These are phyloP conservation scores for Congeria kusceri DNA, from an alignment of 2,888 invertebrate species.

Conservation along the genomic window DNA sequence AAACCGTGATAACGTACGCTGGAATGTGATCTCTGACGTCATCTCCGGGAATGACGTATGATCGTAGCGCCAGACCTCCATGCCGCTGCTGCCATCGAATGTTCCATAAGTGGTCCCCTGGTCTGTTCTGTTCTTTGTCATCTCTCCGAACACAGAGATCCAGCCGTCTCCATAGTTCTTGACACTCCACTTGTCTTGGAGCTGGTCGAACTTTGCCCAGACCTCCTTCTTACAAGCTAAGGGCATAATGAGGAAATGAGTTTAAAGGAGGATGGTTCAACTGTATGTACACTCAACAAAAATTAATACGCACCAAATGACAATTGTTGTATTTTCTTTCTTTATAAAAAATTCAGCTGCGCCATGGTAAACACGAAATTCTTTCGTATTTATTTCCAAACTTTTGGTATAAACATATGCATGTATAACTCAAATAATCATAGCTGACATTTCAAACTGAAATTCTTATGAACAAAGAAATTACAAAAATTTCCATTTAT, in stretches of 20 bases:
- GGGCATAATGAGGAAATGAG: not conserved
- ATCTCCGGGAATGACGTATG: slow-evolving; percentile 38
- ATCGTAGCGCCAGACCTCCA: slow-evolving; percentile 54
- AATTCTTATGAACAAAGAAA: too few relatives aligned
- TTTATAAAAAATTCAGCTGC: too few relatives aligned
- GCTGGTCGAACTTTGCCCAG: slow-evolving; percentile 31
- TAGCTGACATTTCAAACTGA: too few relatives aligned
- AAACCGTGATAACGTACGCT: slow-evolving; percentile 40
- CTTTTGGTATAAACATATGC: too few relatives aligned
- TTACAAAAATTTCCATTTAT: too few relatives aligned
- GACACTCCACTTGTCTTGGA: slow-evolving; percentile 26
- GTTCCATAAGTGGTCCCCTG: slow-evolving; percentile 30
- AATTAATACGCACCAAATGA: too few relatives aligned
- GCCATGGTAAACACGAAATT: too few relatives aligned
- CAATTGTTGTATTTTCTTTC: too few relatives aligned
- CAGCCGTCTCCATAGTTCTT: slow-evolving; percentile 57
- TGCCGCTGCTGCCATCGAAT: slow-evolving; percentile 50
- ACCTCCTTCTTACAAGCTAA: slow-evolving; percentile 53
- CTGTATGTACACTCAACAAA: too few relatives aligned
- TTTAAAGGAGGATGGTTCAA: not conserved
- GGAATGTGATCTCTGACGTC: slow-evolving; percentile 48
- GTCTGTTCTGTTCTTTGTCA: slow-evolving; percentile 36
- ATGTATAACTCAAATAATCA: too few relatives aligned
- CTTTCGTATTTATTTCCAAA: too few relatives aligned
- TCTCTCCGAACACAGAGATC: slow-evolving; percentile 35